phyloP scores from a whole-genome alignment of 2,113 vertebrate species.

The Perccottus glenii region DNA sequence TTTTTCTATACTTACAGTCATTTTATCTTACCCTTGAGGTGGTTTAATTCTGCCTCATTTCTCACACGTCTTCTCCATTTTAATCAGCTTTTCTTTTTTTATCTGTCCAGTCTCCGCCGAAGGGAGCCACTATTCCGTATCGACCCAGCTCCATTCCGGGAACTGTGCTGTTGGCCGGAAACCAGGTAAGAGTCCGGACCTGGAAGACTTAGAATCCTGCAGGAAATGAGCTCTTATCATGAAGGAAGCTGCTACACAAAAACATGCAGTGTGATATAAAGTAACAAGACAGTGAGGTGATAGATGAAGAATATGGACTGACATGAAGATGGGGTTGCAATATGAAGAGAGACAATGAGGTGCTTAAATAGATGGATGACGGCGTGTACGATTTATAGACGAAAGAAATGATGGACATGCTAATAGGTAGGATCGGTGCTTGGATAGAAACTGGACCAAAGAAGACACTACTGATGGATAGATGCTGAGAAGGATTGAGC shows the following conservation, averaged over 20 bases:
- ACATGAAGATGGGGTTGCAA: slow-evolving; percentile 1
- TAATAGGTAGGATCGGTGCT: neutral
- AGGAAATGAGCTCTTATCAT: neutral
- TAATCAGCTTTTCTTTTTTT: neutral
- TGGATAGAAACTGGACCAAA: neutral
- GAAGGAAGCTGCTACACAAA: neutral
- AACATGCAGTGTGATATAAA: neutral
- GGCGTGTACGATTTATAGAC: neutral
- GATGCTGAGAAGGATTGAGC: neutral
- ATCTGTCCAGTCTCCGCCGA: slow-evolving; percentile 88
- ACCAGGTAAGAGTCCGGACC: slow-evolving; percentile 84
- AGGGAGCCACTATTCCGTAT: slow-evolving; percentile 95
- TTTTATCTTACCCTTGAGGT: neutral
- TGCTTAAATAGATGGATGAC: slow-evolving; percentile 2
- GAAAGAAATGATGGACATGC: neutral
- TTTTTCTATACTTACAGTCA: neutral
- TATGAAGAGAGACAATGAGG: neutral
- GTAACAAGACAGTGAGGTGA: neutral
- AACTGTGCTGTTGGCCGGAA: slow-evolving; percentile 88
- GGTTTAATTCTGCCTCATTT: slow-evolving; percentile 1
- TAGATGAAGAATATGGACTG: neutral
- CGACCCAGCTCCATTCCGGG: slow-evolving; percentile 88
- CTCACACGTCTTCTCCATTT: neutral
- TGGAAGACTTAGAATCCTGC: neutral
- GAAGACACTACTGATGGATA: slow-evolving; percentile 17